Conservation (phyloP, 2,888 invertebrate genomes). For the Leucania comma region DNA sequence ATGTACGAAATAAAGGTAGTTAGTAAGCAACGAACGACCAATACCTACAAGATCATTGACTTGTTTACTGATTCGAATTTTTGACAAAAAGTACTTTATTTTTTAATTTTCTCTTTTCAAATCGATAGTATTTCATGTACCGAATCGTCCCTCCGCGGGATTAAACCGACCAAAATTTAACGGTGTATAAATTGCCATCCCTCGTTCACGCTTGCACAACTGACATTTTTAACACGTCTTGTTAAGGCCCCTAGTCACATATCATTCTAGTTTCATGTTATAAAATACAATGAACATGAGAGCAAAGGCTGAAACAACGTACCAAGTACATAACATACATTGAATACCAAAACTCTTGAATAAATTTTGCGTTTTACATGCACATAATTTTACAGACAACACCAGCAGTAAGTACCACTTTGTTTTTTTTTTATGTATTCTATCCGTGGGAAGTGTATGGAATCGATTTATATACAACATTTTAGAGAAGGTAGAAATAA, state of each 20-base stretch:
- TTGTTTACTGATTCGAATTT: too few species aligned
- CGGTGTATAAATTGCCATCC: too few species aligned
- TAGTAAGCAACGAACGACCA: too few species aligned
- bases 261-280: neutral
- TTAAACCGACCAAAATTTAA: too few species aligned
- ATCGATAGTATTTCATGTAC: too few species aligned
- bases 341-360: conserved; percentile 23
- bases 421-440: neutral
- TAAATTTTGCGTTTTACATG: conserved; percentile 16
- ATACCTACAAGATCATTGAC: too few species aligned
- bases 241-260: neutral
- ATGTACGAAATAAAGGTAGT: too few species aligned
- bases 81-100: too few species aligned
- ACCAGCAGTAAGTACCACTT: neutral
- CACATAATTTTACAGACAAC: conserved; percentile 18
- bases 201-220: too few species aligned
- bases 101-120: too few species aligned
- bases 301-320: neutral
- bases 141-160: too few species aligned
- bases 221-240: too few species aligned
- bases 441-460: neutral
- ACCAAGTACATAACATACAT: neutral
- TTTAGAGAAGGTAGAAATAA: neutral
- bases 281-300: neutral
- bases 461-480: neutral